Evolutionary conservation across 2,113 vertebrate species (phyloP), one percentile per base, ranked within the genome.

Genomic region (Varanus salvator): DNA sequence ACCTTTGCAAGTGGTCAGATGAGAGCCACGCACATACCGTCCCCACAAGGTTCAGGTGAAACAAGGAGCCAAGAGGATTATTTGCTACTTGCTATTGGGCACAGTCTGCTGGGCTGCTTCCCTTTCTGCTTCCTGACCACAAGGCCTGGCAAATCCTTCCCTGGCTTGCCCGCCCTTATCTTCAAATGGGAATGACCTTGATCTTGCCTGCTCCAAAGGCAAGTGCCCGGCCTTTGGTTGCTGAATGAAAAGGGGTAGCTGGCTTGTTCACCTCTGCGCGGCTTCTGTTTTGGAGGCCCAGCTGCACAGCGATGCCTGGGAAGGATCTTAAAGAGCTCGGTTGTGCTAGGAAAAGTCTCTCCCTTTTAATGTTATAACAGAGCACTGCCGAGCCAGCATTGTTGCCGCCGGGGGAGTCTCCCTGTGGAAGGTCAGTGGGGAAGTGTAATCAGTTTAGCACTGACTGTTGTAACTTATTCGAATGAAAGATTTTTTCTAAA

Each of bases 401-500:
- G 87, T 90, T 60, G 66, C 60, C 86, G 50, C 75, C 82, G 93
- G 87, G 90, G 93, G 89, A 91, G 90, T 92, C 90, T 92, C 90
- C 92, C 90, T 93, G 85, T 92, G 92, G 96, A 95, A 98, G 97
- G 97, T 97, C 96, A 96, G 92, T 60, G 72, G 93, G 95, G 95
- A 95, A 96, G 92, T 92, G 91, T 95, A 96, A 97, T 97, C 96
- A 94, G 94, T 96, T 97, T 96, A 97, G 94, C 97, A 95, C 92
- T 96, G 78, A 85, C 94, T 97, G 97, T 95, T 97, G 96, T 97
- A 97, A 97, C 95, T 97, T 97, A 96, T 95, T 95, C 91, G 96
- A 97, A 96, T 96, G 97, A 97, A 97, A 96, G 95, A 96, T 96
- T 97, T 97, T 64, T 97, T 97, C 95, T 96, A 97, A 97, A 97